A percentile compares a stretch with the other conserved stretches of the same genome.
These are phyloP conservation scores for Trissonchulus sp. DNA, from an alignment of 2,888 invertebrate species.

Conservation along the genomic window DNA sequence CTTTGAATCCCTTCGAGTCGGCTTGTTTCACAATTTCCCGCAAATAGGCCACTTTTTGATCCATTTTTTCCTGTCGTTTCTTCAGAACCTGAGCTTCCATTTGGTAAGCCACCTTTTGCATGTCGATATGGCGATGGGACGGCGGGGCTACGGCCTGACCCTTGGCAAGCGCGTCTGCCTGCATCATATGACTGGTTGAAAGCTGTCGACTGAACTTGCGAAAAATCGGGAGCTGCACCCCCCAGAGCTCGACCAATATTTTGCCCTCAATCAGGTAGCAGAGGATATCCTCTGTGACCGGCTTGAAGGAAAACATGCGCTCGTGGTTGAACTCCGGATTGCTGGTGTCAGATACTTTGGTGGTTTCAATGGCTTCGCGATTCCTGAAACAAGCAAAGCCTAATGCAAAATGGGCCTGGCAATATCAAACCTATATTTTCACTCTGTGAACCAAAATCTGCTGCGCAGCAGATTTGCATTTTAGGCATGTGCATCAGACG, in stretches of 20 bases:
- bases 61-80: constrained; percentile 48
- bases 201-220: constrained; percentile 45
- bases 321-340: constrained; percentile 56
- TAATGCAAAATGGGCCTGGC: too few relatives aligned
- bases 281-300: constrained; percentile 53
- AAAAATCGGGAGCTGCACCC: constrained; percentile 49
- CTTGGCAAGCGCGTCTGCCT: constrained; percentile 47
- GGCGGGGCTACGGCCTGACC: constrained; percentile 33
- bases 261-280: constrained; percentile 54
- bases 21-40: constrained; percentile 48
- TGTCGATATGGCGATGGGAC: not conserved
- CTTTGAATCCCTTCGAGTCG: constrained; percentile 46
- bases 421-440: too few relatives aligned
- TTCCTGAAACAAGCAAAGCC: not conserved
- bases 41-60: constrained; percentile 48
- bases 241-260: constrained; percentile 56
- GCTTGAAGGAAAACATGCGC: constrained; percentile 51
- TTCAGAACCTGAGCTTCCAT: constrained; percentile 34
- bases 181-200: constrained; percentile 44
- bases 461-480: too few relatives aligned
- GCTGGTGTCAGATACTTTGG: constrained; percentile 33
- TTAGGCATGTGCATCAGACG: too few relatives aligned
- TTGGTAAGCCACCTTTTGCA: not conserved
- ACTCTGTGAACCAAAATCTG: too few relatives aligned
- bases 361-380: not conserved